Evolutionary conservation across 2,113 vertebrate species (phyloP).

Genomic region (Alces alces): DNA sequence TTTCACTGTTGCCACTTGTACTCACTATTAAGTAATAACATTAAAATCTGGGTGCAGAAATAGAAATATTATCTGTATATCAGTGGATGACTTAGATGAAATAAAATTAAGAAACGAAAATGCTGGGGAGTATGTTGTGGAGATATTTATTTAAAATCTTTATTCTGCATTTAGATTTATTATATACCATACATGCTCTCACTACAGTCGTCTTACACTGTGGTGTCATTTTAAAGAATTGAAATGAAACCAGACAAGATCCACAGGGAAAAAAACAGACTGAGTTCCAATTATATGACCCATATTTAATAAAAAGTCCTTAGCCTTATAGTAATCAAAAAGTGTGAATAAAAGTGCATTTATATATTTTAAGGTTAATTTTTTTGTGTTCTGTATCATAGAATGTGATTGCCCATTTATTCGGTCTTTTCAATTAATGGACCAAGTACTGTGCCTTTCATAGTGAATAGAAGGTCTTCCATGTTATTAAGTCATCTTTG

Average conservation of each 20-base stretch:
- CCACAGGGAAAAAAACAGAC: not conserved
- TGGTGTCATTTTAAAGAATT: not conserved
- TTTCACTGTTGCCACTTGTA: not conserved
- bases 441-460: not conserved
- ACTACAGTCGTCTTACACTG: not conserved
- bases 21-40: not conserved
- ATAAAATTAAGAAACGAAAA: not conserved
- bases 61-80: not conserved
- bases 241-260: not conserved
- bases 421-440: not conserved
- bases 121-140: not conserved
- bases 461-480: not conserved
- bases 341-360: not conserved
- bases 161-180: not conserved
- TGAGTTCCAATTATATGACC: not conserved
- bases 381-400: not conserved
- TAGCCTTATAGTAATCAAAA: not conserved
- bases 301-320: not conserved
- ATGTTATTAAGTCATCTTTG: not conserved
- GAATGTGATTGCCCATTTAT: not conserved
- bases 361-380: not conserved
- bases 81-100: not conserved
- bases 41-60: not conserved
- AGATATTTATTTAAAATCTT: not conserved
- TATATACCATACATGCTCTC: not conserved